Percentiles rank a stretch among this genome's conserved stretches.
These are phyloP conservation scores for Caenorhabditis tropicalis DNA, from an alignment of 1,140 invertebrate species.

Conservation along the genomic window DNA sequence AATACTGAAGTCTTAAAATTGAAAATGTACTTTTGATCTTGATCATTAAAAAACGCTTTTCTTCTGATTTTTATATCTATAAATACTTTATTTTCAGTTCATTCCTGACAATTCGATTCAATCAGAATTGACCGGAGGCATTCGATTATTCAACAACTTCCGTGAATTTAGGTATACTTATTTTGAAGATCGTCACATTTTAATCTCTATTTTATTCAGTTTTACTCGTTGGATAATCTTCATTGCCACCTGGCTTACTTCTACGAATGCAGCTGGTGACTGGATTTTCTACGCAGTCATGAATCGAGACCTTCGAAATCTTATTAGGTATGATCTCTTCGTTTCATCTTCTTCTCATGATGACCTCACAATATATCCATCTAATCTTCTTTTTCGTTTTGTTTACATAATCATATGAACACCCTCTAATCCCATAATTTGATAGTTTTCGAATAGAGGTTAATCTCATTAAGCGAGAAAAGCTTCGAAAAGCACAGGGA, in stretches of 20 bases:
- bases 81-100: constrained; percentile 29
- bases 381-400: neutral
- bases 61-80: neutral
- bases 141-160: constrained; percentile 56
- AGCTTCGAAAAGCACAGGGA: neutral
- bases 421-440: constrained; percentile 33
- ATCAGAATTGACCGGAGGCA: constrained; percentile 46
- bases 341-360: neutral
- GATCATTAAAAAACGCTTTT: neutral
- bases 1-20: neutral
- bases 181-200: neutral
- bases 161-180: constrained; percentile 45
- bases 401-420: constrained; percentile 28
- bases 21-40: neutral
- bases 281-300: constrained; percentile 72
- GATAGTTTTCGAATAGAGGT: neutral
- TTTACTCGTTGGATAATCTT: constrained; percentile 61
- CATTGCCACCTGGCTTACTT: constrained; percentile 67
- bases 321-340: constrained; percentile 66
- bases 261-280: constrained; percentile 68
- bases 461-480: neutral
- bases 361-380: constrained; percentile 9
- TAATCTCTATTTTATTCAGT: constrained; percentile 22
- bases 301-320: constrained; percentile 67
- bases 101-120: constrained; percentile 26